phyloP scores from a whole-genome alignment of 2,797 vertebrate genomes.

The Alauda arvensis region DNA sequence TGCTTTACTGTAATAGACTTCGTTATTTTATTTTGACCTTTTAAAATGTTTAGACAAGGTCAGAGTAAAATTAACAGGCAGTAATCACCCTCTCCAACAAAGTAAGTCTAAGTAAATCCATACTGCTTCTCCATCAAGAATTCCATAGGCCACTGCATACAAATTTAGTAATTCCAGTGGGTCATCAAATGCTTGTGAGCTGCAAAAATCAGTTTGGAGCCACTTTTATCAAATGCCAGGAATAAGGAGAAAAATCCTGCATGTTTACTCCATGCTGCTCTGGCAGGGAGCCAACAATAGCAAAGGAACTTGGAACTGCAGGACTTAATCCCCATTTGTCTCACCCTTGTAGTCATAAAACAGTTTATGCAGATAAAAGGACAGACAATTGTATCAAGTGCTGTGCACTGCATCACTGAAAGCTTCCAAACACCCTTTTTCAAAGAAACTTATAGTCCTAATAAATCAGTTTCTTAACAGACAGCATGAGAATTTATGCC shows the following conservation, averaged over 20 bases:
- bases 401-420: background rate
- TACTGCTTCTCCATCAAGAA: background rate
- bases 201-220: background rate
- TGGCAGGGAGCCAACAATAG: conserved; percentile 1
- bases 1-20: background rate
- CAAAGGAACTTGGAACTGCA: background rate
- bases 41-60: background rate
- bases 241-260: background rate
- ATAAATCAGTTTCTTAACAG: background rate
- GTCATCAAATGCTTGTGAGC: background rate
- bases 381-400: background rate
- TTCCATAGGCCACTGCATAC: background rate
- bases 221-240: background rate
- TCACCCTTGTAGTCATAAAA: background rate
- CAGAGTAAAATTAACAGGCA: conserved; percentile 18
- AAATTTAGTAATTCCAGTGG: background rate
- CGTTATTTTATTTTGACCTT: background rate
- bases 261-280: background rate
- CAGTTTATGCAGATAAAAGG: background rate
- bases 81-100: background rate
- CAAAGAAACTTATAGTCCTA: background rate
- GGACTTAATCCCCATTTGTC: background rate
- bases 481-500: background rate
- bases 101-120: background rate
- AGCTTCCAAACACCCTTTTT: background rate